A percentile compares a stretch with the other conserved stretches of the same genome.
phyloP scores from a whole-genome alignment of 2,888 invertebrate species.

The Eristalis arbustorum region DNA sequence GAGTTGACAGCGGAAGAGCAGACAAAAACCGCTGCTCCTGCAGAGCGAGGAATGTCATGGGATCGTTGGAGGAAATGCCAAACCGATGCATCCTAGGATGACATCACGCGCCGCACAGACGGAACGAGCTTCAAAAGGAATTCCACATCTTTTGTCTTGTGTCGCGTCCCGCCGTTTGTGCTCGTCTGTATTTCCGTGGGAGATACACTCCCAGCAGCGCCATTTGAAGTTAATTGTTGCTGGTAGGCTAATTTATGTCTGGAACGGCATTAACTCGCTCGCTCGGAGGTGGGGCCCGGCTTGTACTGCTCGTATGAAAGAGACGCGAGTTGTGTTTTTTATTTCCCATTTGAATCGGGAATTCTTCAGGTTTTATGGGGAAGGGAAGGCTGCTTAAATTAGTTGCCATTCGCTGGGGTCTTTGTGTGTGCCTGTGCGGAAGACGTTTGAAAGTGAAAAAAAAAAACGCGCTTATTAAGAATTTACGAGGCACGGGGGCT shows the following conservation, averaged over 20 bases:
- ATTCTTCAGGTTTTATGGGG: background rate
- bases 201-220: conserved; percentile 5
- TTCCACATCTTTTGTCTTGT: background rate
- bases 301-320: background rate
- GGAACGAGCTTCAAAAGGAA: background rate
- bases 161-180: background rate
- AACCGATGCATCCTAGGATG: background rate
- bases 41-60: background rate
- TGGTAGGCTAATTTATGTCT: conserved; percentile 8
- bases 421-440: background rate
- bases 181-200: background rate
- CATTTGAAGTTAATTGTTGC: conserved; percentile 6
- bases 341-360: background rate
- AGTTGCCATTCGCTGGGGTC: background rate
- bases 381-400: background rate
- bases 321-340: background rate
- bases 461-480: background rate
- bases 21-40: background rate
- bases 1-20: background rate
- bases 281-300: background rate
- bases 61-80: background rate
- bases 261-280: conserved; percentile 1
- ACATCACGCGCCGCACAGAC: background rate
- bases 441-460: no score
- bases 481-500: background rate